Base-by-base conservation (phyloP, 2,113 vertebrate genomes). In the Sebastes schlegelii region DNA sequence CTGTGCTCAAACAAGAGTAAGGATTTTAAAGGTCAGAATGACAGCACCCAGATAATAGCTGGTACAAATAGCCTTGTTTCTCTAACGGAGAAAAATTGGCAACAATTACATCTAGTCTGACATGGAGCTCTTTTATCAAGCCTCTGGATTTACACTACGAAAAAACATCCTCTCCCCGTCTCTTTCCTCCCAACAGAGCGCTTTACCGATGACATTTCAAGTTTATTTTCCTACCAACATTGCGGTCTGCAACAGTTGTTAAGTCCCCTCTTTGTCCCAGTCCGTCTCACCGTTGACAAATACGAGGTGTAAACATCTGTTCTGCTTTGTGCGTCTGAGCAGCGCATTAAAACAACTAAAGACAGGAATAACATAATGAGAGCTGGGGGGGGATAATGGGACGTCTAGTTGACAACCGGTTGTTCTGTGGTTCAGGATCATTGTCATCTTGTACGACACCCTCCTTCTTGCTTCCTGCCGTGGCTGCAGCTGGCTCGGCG, bases 1-100 rank as follows among this genome's bases (percentile, higher is more conserved):
- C 46, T 23, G 62, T 67, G 55, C 72, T 89, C 40, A 58, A 77
- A 89, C 74, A 62, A 23, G 52, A 62, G 51, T 12, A 11, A 71
- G 70, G 82, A 83, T 86, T 87, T 75, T 77, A 85, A 86, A 89
- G 87, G 90, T 91, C 91, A 89, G 61, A 51, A n/a, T 52, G 86
- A 81, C 74, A 72, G 74, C 62, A 45, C 52, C 63, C 70, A 88
- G 70, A 83, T 77, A 86, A 76, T 19, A 23, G 76, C 72, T 80
- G 54, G 76, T 75, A 88, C 74, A 77, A 86, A 89, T 60, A 54
- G 75, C 46, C 55, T 66, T 70, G 79, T 82, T 85, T 83, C 86
- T 51, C 63, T 88, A 75, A 75, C 83, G 73, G 83, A 79, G 79
- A 85, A 82, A 34, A 90, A 90, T 79, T 86, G 88, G 54, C 75